These are phyloP conservation scores for Bambusicola thoracicus DNA, from an alignment of 2,113 vertebrate genomes.

Conservation along the genomic window DNA sequence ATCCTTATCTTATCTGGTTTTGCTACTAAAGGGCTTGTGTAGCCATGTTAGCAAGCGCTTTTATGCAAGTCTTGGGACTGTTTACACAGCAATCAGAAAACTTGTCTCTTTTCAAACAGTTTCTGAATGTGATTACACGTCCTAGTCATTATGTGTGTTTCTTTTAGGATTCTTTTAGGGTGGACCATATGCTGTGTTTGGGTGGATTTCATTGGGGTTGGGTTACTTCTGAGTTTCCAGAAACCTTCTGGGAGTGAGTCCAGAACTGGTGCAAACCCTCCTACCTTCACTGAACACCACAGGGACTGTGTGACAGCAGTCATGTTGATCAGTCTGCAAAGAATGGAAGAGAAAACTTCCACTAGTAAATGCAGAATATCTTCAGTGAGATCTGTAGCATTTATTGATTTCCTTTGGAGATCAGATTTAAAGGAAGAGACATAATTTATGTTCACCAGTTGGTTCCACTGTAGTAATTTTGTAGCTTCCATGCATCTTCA, in stretches of 20 bases:
- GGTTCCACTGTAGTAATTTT: not conserved
- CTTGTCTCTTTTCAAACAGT: not conserved
- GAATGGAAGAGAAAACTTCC: not conserved
- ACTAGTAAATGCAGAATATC: not conserved
- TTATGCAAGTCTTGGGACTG: slow-evolving; percentile 22
- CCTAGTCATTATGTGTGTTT: not conserved
- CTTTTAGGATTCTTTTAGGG: not conserved
- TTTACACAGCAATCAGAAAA: slow-evolving; percentile 29
- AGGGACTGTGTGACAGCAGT: not conserved
- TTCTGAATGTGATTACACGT: not conserved
- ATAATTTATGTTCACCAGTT: not conserved
- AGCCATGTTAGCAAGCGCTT: not conserved
- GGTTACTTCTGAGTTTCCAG: not conserved
- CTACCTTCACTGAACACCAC: not conserved
- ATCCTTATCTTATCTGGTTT: slow-evolving; percentile 59
- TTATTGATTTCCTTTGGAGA: not conserved
- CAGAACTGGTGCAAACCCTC: not conserved
- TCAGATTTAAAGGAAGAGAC: not conserved
- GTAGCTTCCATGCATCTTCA: not conserved
- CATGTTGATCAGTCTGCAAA: not conserved
- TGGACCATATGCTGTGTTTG: not conserved
- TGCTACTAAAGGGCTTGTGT: not conserved
- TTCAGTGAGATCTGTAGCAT: not conserved
- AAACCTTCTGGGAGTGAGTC: not conserved
- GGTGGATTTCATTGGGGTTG: not conserved